Evolutionary conservation across 2,888 invertebrate genomes (phyloP), one percentile per base, ranked within the genome.

Genomic region (Scaptomyza tumidula): DNA sequence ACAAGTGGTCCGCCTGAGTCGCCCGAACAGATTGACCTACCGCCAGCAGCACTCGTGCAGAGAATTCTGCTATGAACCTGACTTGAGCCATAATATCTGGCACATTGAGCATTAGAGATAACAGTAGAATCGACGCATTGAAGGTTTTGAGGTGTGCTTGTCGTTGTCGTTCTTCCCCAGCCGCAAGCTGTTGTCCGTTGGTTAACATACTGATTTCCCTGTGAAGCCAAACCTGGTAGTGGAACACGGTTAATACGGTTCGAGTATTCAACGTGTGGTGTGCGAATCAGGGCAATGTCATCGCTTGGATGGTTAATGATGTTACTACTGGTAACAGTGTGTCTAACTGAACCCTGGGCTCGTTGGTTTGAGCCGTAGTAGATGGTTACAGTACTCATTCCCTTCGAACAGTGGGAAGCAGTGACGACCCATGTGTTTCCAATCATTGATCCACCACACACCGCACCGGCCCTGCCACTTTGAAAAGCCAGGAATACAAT

Each of bases 51-150:
- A 10, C 39, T 52, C 1, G 70, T 66, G 55, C 85, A 84, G 0
- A 83, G 24, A 0, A 66, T 45, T 16, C 61, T 29, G 29, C 58
- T 43, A 41, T 54, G 41, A 3, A 46, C 46, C 1, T 45, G 16
- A 6, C 65, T 46, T 3, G 90, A 75, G 14, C 89, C 88, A 41
- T 91, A 92, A 31, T 86, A 87, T 58, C 90, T 91, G 3, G 91
- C 91, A 79, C 89, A 86, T 90, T 91, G 43, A 80, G 81, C 54
- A 89, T 90, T 73, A 71, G 80, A 9, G 86, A 89, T 31, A 59
- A 78, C 46, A 57, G 68, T 29, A 86, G 91, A 33, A 73, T 82
- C 24, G 29, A 69, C 52, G 37, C 78, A 79, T 14, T 74, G 65
- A 46, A 87, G 35, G 39, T 56, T n/a, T 3, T 89, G 82, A 48